Percentiles rank a stretch among this genome's conserved stretches.
Evolutionary conservation across 1,140 invertebrate species (phyloP).

Genomic region (Chrysopa pallens): DNA sequence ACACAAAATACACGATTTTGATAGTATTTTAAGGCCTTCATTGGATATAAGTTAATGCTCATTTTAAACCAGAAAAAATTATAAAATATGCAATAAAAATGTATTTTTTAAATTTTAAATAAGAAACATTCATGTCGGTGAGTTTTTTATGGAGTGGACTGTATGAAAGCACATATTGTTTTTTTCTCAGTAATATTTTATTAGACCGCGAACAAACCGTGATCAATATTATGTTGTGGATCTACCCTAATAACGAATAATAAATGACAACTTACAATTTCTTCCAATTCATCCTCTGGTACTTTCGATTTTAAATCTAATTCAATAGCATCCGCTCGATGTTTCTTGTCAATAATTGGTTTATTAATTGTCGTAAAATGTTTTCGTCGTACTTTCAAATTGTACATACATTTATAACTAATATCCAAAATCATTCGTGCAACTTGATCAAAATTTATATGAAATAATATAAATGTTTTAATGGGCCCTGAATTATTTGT

Average conservation of each 20-base stretch:
- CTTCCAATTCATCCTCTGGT: constrained; percentile 52
- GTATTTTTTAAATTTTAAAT: background rate
- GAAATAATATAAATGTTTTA: constrained; percentile 58
- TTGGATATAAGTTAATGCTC: too few species aligned
- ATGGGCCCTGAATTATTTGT: constrained; percentile 30
- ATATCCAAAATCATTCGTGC: constrained; percentile 53
- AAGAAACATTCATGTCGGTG: background rate
- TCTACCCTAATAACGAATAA: constrained; percentile 2
- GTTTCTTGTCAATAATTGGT: constrained; percentile 68
- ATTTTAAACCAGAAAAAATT: too few species aligned
- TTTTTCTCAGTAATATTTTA: too few species aligned
- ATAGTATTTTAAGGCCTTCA: too few species aligned
- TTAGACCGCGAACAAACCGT: too few species aligned
- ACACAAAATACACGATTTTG: too few species aligned
- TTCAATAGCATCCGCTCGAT: constrained; percentile 61
- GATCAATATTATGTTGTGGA: too few species aligned
- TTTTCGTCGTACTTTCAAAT: constrained; percentile 39
- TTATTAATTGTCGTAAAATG: constrained; percentile 43
- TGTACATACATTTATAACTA: constrained; percentile 60
- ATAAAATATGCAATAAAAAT: too few species aligned
- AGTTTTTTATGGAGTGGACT: too few species aligned
- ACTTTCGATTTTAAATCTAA: constrained; percentile 54
- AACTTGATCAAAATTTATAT: constrained; percentile 50
- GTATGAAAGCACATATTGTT: too few species aligned
- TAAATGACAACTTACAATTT: constrained; percentile 38